A percentile compares a stretch with the other conserved stretches of the same genome.
These are phyloP conservation scores for Drosophila rufa DNA, from an alignment of 1,140 invertebrate genomes.

Conservation along the genomic window DNA sequence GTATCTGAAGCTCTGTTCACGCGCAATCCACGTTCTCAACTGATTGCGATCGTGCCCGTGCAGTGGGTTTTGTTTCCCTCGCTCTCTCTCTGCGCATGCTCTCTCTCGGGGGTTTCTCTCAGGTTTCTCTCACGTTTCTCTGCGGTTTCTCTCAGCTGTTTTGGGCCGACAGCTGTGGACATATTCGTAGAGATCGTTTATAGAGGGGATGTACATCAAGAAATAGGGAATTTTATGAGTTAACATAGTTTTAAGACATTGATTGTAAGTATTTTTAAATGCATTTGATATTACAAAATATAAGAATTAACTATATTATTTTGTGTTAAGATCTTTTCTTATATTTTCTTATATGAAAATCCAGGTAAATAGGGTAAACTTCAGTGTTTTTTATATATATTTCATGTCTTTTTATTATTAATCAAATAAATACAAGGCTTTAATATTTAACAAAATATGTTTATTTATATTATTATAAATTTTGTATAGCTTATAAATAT, in stretches of 20 bases:
- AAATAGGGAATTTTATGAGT: background rate
- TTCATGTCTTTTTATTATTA: no score
- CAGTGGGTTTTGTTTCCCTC: conserved; percentile 68
- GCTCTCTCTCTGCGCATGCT: conserved; percentile 5
- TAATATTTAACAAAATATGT: background rate
- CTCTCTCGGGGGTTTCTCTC: background rate
- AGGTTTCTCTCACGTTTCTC: conserved; percentile 1
- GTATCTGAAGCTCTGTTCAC: conserved; percentile 54
- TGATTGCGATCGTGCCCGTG: conserved; percentile 69
- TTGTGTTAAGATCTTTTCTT: no score
- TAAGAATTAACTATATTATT: background rate
- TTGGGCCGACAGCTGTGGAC: conserved; percentile 44
- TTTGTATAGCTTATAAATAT: no score
- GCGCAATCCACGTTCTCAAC: conserved; percentile 74
- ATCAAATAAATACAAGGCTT: background rate
- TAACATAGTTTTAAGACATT: background rate
- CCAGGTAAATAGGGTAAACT: no score
- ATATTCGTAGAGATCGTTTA: conserved; percentile 43
- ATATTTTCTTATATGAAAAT: background rate
- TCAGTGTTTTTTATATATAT: no score
- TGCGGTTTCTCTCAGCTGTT: conserved; percentile 39
- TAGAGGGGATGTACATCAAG: background rate
- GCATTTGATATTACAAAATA: background rate
- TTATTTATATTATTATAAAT: background rate
- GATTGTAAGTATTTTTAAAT: no score